These are phyloP conservation scores for Xestia c-nigrum DNA, from an alignment of 2,888 invertebrate species.

Conservation along the genomic window DNA sequence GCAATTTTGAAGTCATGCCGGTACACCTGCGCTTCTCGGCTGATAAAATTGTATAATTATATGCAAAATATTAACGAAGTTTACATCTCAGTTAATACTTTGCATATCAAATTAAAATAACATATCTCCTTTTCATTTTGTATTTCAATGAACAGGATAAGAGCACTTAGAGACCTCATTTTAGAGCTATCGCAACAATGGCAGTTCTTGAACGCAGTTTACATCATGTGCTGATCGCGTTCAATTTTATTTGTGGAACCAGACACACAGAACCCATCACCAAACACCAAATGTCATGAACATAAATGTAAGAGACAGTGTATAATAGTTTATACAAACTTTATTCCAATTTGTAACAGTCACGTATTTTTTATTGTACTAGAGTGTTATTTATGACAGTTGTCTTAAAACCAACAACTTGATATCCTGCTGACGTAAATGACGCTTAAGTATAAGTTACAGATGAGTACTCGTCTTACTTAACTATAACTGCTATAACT, in stretches of 20 bases:
- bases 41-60: constrained; percentile 37
- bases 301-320: neutral
- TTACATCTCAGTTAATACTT: constrained; percentile 4
- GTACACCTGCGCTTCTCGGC: constrained; percentile 40
- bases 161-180: neutral
- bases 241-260: no score
- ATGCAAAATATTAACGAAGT: constrained; percentile 45
- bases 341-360: constrained; percentile 37
- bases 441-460: constrained; percentile 15
- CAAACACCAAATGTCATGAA: neutral
- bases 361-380: constrained; percentile 23
- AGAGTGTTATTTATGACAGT: constrained; percentile 42
- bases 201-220: neutral
- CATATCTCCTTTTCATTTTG: neutral
- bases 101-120: neutral
- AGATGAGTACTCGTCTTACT: constrained; percentile 52
- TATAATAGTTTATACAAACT: constrained; percentile 14
- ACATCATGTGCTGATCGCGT: no score
- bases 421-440: constrained; percentile 21
- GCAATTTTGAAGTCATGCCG: neutral
- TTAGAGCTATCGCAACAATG: neutral
- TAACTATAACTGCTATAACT: constrained; percentile 53
- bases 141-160: neutral
- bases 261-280: neutral
- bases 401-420: constrained; percentile 24